Base-by-base conservation (phyloP, 2,888 invertebrate species). In the Pseudolycoriella hygida region DNA sequence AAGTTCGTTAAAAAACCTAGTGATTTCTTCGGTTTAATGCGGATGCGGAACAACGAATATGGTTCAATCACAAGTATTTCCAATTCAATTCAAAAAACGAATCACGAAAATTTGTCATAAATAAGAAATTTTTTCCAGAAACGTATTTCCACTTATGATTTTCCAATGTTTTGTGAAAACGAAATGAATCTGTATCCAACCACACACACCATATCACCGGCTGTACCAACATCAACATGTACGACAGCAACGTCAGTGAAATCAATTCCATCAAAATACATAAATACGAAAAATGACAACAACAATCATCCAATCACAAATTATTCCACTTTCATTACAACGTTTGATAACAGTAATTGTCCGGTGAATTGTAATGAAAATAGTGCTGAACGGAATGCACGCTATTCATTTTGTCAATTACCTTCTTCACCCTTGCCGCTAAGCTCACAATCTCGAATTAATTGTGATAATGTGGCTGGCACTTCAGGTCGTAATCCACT, bases 91-190 rank as follows among this genome's bases (percentile, higher is more conserved):
- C 5, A 25, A 25, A 25, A 25, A 25, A 8, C 25, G 8, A 25
- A 25, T 25, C 8, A 25, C 25, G 25, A 25, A 25, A 25, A 4
- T 25, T 6, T 25, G 25, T 8, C 25, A 25, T 25, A 25, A 39
- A 39, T 11, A 39, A 42, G 17, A 40, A 40, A 32, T 30, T 15
- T 44, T 38, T 49, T 50, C 15, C 49, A 52, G 50, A 52, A 52
- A 47, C 50, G 52, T 45, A 50, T 52, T 25, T 52, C 52, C 30
- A 49, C 50, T 8, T 52, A 51, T 49, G 52, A 52, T 48, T 51
- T 49, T 48, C 50, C 50, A 39, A 42, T 45, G 18, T 46, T 46
- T 43, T 50, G 50, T 49, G 50, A 52, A 49, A 50, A 50, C 47
- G 47, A 50, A 46, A 43, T 45, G 44, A 50, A 40, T 38, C 19